These are phyloP conservation scores for Drosophila nr. perissopoda DNA, from an alignment of 2,888 invertebrate species.

Conservation along the genomic window DNA sequence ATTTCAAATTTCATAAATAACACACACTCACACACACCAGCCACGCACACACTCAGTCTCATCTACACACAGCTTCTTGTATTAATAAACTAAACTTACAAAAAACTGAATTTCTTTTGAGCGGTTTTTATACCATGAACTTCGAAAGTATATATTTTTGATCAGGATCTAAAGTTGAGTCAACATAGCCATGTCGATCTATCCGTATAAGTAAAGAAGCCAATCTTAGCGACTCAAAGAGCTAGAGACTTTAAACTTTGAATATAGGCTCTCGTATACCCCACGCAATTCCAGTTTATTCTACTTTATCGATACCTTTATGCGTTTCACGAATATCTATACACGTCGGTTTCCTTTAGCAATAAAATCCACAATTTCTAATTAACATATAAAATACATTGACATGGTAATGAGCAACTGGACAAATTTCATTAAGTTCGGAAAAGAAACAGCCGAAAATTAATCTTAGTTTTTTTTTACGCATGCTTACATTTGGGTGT, in stretches of 20 bases:
- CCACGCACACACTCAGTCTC: conserved; percentile 34
- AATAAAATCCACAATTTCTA: background rate
- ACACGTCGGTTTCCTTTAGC: background rate
- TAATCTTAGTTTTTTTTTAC: too few relatives aligned
- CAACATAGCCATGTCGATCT: background rate
- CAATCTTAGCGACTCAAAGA: background rate
- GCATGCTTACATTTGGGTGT: background rate
- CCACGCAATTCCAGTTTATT: background rate
- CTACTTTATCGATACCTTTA: background rate
- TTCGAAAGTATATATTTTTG: background rate
- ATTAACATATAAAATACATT: background rate
- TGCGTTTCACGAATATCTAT: background rate
- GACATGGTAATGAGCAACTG: background rate
- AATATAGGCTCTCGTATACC: background rate
- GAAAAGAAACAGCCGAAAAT: too few relatives aligned
- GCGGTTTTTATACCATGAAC: background rate
- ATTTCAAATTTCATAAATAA: conserved; percentile 76
- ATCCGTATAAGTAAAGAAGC: background rate
- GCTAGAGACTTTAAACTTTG: background rate
- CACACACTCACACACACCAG: conserved; percentile 30
- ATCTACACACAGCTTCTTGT: conserved; percentile 71
- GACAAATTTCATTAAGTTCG: background rate
- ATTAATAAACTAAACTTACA: conserved; percentile 75
- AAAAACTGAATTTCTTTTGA: conserved; percentile 20
- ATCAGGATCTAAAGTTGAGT: background rate